Conservation (phyloP, 1,140 invertebrate genomes). For the Ridgeia piscesae region DNA sequence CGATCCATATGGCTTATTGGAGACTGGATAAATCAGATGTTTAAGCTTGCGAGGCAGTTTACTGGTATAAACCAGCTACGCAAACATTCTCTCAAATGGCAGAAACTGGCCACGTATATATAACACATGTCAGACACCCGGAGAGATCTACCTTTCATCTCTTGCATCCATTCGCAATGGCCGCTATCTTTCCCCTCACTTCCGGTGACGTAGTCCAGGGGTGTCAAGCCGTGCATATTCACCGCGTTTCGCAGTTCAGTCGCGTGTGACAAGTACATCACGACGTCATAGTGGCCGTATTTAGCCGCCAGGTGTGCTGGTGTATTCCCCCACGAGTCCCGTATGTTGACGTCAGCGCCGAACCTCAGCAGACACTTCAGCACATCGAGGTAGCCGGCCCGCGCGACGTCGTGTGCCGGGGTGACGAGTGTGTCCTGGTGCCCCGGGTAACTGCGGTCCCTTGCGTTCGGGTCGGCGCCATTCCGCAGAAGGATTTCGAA, state of each 20-base stretch:
- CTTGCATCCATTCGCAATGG: not conserved
- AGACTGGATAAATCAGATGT: too few relatives aligned
- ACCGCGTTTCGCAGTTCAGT: not conserved
- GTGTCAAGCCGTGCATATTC: not conserved
- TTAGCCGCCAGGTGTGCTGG: constrained; percentile 15
- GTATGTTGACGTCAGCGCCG: constrained; percentile 6
- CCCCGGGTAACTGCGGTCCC: not conserved
- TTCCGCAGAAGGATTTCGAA: not conserved
- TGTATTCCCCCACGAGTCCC: constrained; percentile 9
- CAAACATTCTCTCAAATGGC: too few relatives aligned
- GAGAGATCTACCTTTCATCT: not conserved
- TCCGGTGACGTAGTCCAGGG: not conserved
- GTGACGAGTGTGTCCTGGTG: not conserved
- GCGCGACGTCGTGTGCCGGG: not conserved
- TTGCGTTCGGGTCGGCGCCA: not conserved
- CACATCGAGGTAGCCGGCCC: not conserved
- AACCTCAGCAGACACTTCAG: not conserved
- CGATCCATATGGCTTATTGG: too few relatives aligned
- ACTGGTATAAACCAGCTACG: too few relatives aligned
- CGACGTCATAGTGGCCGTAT: constrained; percentile 8
- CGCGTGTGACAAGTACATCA: constrained; percentile 8
- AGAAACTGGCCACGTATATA: too few relatives aligned
- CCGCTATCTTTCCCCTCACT: not conserved
- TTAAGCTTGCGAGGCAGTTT: too few relatives aligned
- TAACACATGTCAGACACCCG: not conserved